Conservation (phyloP, 2,113 vertebrate genomes). For the Odocoileus virginianus region DNA sequence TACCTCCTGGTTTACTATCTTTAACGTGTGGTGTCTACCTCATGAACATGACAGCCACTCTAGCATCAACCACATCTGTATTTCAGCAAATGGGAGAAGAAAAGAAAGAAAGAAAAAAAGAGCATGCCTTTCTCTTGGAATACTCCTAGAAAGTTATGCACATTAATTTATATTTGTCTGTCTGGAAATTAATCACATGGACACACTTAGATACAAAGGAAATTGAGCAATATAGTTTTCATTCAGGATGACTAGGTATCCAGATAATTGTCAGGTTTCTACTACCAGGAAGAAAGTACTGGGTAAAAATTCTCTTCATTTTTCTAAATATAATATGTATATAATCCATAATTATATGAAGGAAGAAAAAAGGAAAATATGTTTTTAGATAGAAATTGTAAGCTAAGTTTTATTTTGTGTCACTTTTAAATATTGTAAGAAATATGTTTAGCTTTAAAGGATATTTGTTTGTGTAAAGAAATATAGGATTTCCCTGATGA, state of each 20-base stretch:
- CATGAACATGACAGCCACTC: neutral
- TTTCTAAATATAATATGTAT: neutral
- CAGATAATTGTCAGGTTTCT: neutral
- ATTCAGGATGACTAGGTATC: neutral
- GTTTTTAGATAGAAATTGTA: neutral
- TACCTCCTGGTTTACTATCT: neutral
- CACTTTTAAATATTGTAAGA: neutral
- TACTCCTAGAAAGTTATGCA: neutral
- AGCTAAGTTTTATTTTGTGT: neutral
- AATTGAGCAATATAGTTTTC: neutral
- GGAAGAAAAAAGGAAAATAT: neutral
- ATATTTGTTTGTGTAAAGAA: neutral
- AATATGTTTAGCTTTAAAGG: neutral
- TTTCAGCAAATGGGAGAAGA: neutral
- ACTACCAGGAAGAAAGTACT: neutral
- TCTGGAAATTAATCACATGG: neutral
- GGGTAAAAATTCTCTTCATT: neutral
- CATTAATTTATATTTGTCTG: neutral
- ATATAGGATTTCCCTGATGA: neutral
- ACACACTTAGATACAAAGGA: neutral
- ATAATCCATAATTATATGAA: neutral
- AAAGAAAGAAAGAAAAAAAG: neutral
- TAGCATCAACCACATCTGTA: neutral
- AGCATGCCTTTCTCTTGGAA: neutral
- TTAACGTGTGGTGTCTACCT: neutral